Evolutionary conservation across 2,113 vertebrate species (phyloP).

Genomic region (Ptyas mucosa): DNA sequence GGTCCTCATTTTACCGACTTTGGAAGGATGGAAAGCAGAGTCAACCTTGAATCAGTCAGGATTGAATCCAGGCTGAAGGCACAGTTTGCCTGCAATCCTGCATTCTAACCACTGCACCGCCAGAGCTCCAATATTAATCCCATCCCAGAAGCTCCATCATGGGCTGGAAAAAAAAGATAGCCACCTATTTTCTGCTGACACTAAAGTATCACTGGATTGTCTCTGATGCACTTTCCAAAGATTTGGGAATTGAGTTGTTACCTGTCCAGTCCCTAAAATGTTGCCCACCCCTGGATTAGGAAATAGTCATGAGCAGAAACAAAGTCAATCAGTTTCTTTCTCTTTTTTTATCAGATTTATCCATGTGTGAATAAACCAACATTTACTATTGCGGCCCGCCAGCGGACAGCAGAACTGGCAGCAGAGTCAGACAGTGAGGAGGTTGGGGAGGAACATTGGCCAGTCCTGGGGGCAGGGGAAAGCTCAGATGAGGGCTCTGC

Average conservation of each 20-base stretch:
- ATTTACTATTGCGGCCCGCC: background rate
- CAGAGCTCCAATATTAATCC: too few relatives aligned
- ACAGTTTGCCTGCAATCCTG: background rate
- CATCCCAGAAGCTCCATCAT: background rate
- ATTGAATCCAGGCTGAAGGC: background rate
- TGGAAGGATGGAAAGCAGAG: background rate
- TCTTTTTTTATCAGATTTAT: background rate
- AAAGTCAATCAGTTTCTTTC: background rate
- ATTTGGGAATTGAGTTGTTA: background rate
- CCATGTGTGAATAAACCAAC: background rate
- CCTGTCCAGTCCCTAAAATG: background rate
- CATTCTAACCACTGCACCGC: background rate
- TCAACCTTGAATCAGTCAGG: background rate
- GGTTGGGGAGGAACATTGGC: too few relatives aligned
- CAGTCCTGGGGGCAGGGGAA: too few relatives aligned
- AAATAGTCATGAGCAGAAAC: background rate
- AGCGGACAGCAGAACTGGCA: too few relatives aligned
- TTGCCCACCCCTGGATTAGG: background rate
- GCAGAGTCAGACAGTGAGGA: too few relatives aligned
- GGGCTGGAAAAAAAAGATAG: background rate
- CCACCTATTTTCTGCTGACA: background rate
- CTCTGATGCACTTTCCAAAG: background rate
- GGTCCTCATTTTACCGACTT: background rate
- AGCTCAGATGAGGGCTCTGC: too few relatives aligned
- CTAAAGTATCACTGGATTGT: background rate